These are phyloP conservation scores for Orthosia gothica DNA, from an alignment of 2,888 invertebrate genomes.

Conservation along the genomic window DNA sequence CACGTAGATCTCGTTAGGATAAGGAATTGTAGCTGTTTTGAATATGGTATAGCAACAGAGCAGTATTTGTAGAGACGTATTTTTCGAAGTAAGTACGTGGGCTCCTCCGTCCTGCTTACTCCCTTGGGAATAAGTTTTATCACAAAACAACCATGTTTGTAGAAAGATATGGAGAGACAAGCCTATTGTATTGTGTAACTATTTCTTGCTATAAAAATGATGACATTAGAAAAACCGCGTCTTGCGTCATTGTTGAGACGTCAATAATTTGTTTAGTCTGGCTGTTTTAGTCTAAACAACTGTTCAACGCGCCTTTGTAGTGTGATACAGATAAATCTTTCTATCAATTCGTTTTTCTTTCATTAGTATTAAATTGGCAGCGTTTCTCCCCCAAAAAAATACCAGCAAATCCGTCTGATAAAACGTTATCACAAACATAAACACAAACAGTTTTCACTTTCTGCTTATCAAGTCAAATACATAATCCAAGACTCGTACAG, in stretches of 20 bases:
- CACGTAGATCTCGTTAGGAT: slow-evolving; percentile 38
- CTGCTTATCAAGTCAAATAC: slow-evolving; percentile 20
- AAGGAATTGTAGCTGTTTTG: slow-evolving; percentile 12
- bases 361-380: no score
- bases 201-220: slow-evolving; percentile 1
- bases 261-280: slow-evolving; percentile 29
- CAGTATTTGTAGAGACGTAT: background rate
- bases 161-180: background rate
- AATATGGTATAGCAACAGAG: background rate
- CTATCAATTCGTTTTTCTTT: no score
- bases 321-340: background rate
- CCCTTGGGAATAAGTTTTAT: background rate
- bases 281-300: slow-evolving; percentile 8
- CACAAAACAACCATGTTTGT: background rate
- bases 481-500: slow-evolving; percentile 19
- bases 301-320: background rate
- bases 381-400: background rate
- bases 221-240: background rate
- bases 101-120: background rate
- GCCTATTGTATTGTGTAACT: background rate
- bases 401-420: background rate
- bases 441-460: slow-evolving; percentile 52
- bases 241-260: slow-evolving; percentile 12
- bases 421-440: slow-evolving; percentile 8
- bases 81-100: background rate